Evolutionary conservation across 2,797 vertebrate genomes (phyloP).

Genomic region (Squalus acanthias): DNA sequence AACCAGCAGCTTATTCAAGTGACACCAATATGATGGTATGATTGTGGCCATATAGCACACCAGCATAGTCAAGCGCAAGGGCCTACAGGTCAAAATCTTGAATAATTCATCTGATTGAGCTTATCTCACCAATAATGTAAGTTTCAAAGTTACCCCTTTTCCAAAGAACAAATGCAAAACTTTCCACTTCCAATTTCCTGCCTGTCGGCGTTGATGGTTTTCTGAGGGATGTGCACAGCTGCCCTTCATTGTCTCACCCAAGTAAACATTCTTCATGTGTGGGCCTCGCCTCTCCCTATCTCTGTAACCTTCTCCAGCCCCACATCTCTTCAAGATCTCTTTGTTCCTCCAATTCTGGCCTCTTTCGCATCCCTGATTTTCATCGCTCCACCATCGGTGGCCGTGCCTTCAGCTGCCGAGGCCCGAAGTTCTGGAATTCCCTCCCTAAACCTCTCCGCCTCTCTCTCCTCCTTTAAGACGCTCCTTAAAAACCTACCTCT

Average conservation of each 20-base stretch:
- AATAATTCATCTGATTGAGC: neutral
- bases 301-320: too few relatives aligned
- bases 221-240: neutral
- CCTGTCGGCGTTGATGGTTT: neutral
- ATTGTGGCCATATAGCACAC: neutral
- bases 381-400: neutral
- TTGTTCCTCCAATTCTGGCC: too few relatives aligned
- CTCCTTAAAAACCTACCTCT: neutral
- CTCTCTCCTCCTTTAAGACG: neutral
- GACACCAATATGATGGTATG: neutral
- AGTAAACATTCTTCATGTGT: neutral
- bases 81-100: neutral
- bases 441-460: neutral
- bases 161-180: neutral
- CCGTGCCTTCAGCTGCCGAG: neutral
- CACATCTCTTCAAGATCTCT: too few relatives aligned
- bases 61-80: too few relatives aligned
- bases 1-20: neutral
- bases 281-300: too few relatives aligned
- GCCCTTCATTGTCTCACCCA: neutral
- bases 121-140: neutral
- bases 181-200: neutral
- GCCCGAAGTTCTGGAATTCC: neutral
- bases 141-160: neutral
- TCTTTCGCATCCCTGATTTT: too few relatives aligned